Evolutionary conservation across 2,113 vertebrate species (phyloP).

Genomic region (Coreoperca whiteheadi): DNA sequence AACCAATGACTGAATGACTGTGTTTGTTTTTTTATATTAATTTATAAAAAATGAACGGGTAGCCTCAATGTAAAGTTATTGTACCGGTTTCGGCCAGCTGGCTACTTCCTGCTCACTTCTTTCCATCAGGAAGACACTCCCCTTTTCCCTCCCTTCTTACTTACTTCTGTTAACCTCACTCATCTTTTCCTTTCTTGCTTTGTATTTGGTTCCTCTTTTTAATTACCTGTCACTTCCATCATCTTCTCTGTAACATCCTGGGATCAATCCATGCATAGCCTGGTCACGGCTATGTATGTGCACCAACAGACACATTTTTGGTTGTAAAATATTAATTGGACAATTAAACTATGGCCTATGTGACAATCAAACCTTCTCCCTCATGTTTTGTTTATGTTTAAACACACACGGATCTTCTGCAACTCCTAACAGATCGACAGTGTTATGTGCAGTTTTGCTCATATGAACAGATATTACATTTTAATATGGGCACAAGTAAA

Average conservation of each 20-base stretch:
- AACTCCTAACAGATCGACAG: constrained; percentile 1
- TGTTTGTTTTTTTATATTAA: constrained; percentile 71
- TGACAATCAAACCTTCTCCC: constrained; percentile 67
- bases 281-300: constrained; percentile 68
- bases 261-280: constrained; percentile 83
- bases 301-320: constrained; percentile 71
- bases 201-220: constrained; percentile 33
- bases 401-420: constrained; percentile 5
- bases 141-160: constrained; percentile 55
- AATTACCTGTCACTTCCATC: constrained; percentile 43
- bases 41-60: constrained; percentile 72
- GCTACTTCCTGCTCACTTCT: constrained; percentile 61
- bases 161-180: constrained; percentile 12
- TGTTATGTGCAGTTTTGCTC: neutral
- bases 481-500: neutral
- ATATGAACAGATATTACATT: neutral
- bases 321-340: constrained; percentile 80
- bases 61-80: constrained; percentile 71
- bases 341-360: constrained; percentile 84
- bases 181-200: constrained; percentile 22
- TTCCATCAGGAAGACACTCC: constrained; percentile 69
- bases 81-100: constrained; percentile 54
- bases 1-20: constrained; percentile 55
- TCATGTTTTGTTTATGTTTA: constrained; percentile 28
- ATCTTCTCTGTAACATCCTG: constrained; percentile 83